Conservation (phyloP, 2,113 vertebrate genomes). For the Proteles cristata region DNA sequence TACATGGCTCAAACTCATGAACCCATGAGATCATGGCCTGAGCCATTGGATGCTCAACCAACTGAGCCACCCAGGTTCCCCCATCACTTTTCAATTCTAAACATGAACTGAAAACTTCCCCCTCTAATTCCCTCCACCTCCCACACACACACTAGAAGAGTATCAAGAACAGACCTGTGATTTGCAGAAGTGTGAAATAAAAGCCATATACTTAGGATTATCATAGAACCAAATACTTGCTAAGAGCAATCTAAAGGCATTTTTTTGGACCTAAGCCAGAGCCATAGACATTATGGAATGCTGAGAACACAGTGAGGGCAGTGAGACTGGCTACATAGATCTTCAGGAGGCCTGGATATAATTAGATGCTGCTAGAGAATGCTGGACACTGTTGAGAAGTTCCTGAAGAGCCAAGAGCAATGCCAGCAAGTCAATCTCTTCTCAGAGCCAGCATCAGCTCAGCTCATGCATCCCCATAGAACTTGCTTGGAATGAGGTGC, state of each 20-base stretch:
- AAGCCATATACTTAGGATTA: background rate
- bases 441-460: background rate
- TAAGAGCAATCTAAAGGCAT: background rate
- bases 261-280: background rate
- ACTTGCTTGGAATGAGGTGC: background rate
- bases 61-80: no score
- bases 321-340: background rate
- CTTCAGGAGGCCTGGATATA: background rate
- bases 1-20: no score
- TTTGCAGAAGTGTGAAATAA: background rate
- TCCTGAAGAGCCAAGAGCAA: slow-evolving; percentile 6
- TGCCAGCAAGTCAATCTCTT: background rate
- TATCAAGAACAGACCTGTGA: background rate
- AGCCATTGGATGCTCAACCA: no score
- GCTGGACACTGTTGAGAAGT: background rate
- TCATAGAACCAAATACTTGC: background rate
- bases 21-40: no score
- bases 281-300: background rate
- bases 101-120: background rate
- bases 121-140: background rate
- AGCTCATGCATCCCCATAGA: background rate
- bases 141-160: background rate
- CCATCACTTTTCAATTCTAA: background rate
- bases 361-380: background rate
- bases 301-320: background rate